Percentiles rank a stretch among this genome's conserved stretches.
Conservation (phyloP, 2,113 vertebrate species). For the Cariama cristata region DNA sequence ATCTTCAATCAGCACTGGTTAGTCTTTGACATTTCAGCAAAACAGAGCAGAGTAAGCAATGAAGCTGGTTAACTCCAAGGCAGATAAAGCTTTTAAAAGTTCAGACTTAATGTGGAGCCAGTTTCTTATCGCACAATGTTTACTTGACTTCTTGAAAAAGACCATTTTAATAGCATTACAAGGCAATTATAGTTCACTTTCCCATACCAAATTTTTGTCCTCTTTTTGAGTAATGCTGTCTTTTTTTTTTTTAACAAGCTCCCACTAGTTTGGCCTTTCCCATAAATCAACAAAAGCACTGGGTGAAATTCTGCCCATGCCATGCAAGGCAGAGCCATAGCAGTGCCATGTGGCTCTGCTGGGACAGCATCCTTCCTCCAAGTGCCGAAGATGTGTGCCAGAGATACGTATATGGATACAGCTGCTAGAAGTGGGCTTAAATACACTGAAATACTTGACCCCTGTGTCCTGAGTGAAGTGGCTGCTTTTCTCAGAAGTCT, state of each 20-base stretch:
- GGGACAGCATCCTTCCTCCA: background rate
- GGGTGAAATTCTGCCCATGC: background rate
- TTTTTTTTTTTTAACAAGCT: background rate
- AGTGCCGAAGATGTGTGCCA: background rate
- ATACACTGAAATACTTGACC: background rate
- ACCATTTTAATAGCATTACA: background rate
- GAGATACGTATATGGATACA: background rate
- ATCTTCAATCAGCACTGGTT: background rate
- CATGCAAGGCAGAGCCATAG: background rate
- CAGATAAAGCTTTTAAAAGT: background rate
- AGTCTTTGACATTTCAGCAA: background rate
- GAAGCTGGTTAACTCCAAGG: background rate
- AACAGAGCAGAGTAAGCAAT: background rate
- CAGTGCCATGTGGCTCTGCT: background rate
- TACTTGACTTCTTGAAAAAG: background rate
- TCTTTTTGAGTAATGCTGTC: background rate
- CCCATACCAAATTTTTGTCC: background rate
- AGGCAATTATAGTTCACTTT: background rate
- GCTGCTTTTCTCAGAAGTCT: background rate
- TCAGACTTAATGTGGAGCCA: background rate
- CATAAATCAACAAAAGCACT: background rate
- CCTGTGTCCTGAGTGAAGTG: background rate
- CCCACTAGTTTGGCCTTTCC: background rate
- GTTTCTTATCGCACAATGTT: slow-evolving; percentile 1
- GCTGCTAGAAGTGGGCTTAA: background rate